Evolutionary conservation across 2,888 invertebrate species (phyloP), one percentile per base, ranked within the genome.

Genomic region (Epiblema foenella): DNA sequence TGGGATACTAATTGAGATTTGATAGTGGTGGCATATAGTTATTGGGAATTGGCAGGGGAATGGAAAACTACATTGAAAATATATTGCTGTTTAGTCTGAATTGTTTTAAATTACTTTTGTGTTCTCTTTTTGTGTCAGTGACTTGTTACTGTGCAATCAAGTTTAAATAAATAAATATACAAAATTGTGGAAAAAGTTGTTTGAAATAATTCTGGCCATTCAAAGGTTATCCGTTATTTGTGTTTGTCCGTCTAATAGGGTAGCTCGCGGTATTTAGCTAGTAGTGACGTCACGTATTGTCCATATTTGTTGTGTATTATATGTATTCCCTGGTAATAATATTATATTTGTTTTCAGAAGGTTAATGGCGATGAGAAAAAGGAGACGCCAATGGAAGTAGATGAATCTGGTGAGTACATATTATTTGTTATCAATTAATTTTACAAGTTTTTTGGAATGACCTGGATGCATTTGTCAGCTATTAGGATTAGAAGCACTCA

Each of bases 341-440:
- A 56, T 67, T 63, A 37, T 20, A 69, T 73, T 67, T 72, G n/a
- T 73, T 83, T 85, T 9, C 90, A 93, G 93, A 93, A 93, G 79
- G 82, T 91, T 68, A 93, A 93, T 20, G 93, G 93, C 7, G 90
- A 91, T 71, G 90, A 93, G 68, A 89, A 89, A 68, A 89, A 86
- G 77, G 88, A 87, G 67, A 82, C 87, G 1, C 81, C 88, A 0
- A 92, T 92, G 92, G 93, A 91, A 73, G 90, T 92, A 56, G 91
- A 93, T 74, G 88, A 91, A 81, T 87, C 89, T 79, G 91, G 91
- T 92, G 67, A 83, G 86, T 20, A 57, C 63, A 24, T 4, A 24
- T 24, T 24, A n/a, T 24, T 24, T 24, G 24, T 24, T n/a, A n/a
- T n/a, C n/a, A n/a, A n/a, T n/a, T n/a, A n/a, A n/a, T n/a, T n/a